Conservation (phyloP, 1,140 invertebrate species). For the Drosophila tropicalis region DNA sequence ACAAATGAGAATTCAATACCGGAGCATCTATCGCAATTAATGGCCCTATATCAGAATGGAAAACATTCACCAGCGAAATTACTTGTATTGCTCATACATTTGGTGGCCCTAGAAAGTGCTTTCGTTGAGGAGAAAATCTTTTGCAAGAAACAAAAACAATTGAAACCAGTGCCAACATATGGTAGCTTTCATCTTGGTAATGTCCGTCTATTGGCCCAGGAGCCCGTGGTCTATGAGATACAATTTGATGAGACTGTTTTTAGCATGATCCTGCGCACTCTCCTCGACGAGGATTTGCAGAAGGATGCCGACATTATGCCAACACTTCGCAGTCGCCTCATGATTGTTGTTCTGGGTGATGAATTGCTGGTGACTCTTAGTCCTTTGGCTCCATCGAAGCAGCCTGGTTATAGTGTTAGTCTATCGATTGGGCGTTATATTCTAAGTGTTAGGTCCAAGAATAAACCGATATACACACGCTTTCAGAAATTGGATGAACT, state of each 20-base stretch:
- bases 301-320: constrained; percentile 17
- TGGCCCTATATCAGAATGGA: constrained; percentile 28
- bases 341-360: constrained; percentile 57
- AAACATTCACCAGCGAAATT: constrained; percentile 32
- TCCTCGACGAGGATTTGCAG: constrained; percentile 18
- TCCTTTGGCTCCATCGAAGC: constrained; percentile 31
- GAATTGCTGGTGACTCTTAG: constrained; percentile 65
- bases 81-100: constrained; percentile 54
- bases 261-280: constrained; percentile 46
- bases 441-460: constrained; percentile 50
- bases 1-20: constrained; percentile 50
- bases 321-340: constrained; percentile 39
- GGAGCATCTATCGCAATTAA: constrained; percentile 50
- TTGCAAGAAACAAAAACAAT: constrained; percentile 27
- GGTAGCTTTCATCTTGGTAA: constrained; percentile 65
- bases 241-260: constrained; percentile 36
- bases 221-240: background rate
- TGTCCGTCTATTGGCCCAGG: constrained; percentile 54
- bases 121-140: constrained; percentile 52
- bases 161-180: constrained; percentile 47
- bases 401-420: constrained; percentile 54
- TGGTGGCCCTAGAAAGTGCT: constrained; percentile 64
- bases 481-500: constrained; percentile 69
- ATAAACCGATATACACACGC: constrained; percentile 49
- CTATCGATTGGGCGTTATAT: constrained; percentile 69